Percentiles rank a stretch among this genome's conserved stretches.
Evolutionary conservation across 2,888 invertebrate genomes (phyloP).

Genomic region (Ophion costatus): DNA sequence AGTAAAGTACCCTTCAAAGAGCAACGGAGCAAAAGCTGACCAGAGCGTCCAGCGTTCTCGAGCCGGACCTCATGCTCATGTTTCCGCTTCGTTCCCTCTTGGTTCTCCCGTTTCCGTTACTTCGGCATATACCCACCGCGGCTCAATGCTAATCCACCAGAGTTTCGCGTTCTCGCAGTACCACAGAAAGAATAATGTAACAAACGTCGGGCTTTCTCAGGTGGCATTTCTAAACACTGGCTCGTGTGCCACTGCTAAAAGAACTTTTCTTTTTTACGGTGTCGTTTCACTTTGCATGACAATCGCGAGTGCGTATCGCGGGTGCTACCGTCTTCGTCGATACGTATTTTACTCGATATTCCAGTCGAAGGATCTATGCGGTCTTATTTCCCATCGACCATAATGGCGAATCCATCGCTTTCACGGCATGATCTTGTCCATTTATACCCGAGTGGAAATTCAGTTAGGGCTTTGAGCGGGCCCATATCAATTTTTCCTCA

Average conservation of each 20-base stretch:
- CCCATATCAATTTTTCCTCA: too few relatives aligned
- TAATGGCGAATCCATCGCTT: conserved; percentile 23
- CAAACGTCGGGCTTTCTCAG: conserved; percentile 63
- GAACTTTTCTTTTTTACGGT: neutral
- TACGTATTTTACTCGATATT: neutral
- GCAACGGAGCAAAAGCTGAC: conserved; percentile 62
- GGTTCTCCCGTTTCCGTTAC: conserved; percentile 34
- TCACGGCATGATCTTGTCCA: conserved; percentile 1
- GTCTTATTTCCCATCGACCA: neutral
- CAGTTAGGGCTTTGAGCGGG: too few relatives aligned
- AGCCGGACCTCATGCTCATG: conserved; percentile 76
- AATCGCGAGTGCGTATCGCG: neutral
- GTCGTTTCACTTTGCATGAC: conserved; percentile 35
- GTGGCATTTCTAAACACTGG: conserved; percentile 40
- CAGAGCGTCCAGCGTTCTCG: conserved; percentile 53
- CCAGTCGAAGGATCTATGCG: neutral
- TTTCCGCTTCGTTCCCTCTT: conserved; percentile 65
- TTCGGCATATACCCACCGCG: conserved; percentile 24
- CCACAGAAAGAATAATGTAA: conserved; percentile 69
- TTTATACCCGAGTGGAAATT: neutral
- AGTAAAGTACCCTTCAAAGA: conserved; percentile 73
- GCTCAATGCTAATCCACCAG: conserved; percentile 66
- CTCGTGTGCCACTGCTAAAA: neutral
- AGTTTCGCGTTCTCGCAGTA: conserved; percentile 64
- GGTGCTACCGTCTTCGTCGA: neutral